Evolutionary conservation across 2,113 vertebrate species (phyloP).

Genomic region (Capreolus pygargus): DNA sequence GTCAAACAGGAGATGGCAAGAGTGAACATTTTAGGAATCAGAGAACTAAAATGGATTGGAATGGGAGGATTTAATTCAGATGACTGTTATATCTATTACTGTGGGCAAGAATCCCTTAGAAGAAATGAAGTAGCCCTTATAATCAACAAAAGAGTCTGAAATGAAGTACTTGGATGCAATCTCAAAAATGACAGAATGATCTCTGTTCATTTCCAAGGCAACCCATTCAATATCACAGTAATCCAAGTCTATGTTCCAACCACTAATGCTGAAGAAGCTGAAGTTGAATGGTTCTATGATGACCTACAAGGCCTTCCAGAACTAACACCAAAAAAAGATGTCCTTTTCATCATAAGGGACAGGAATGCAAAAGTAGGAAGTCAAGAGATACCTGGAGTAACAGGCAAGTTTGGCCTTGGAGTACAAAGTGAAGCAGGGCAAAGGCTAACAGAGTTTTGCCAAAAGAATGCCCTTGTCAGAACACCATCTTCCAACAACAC

Average conservation of each 20-base stretch:
- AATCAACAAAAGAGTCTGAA: neutral
- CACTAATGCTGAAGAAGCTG: neutral
- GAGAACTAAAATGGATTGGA: neutral
- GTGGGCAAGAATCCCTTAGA: neutral
- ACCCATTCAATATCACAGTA: neutral
- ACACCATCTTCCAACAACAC: neutral
- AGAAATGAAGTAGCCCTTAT: neutral
- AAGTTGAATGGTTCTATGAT: neutral
- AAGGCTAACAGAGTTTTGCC: neutral
- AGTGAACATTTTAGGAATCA: neutral
- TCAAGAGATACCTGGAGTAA: neutral
- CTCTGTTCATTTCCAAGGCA: neutral
- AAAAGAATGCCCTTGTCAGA: neutral
- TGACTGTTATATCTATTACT: neutral
- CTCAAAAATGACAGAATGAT: neutral
- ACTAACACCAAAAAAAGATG: neutral
- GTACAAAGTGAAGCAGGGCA: neutral
- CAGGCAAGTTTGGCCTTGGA: neutral
- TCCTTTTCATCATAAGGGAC: neutral
- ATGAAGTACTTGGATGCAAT: neutral
- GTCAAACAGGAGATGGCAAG: neutral
- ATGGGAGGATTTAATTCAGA: neutral
- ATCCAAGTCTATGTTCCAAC: neutral
- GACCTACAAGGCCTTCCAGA: neutral
- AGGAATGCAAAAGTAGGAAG: neutral